phyloP scores from a whole-genome alignment of 2,113 vertebrate species.

The Clarias magur region DNA sequence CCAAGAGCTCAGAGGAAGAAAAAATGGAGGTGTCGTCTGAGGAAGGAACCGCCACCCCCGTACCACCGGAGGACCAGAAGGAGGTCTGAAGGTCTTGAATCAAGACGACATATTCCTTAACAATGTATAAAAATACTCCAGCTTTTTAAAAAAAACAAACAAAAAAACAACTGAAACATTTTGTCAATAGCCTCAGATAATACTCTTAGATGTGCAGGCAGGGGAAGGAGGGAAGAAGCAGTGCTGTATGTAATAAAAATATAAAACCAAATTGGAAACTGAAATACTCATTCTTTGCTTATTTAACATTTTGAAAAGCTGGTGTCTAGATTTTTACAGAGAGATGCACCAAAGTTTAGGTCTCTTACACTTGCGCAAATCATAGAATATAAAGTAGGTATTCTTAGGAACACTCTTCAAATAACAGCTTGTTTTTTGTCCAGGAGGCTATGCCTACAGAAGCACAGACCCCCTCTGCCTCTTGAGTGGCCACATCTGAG shows the following conservation, averaged over 20 bases:
- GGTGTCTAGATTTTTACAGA: background rate
- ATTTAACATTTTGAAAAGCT: background rate
- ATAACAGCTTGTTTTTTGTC: conserved; percentile 10
- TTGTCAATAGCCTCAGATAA: background rate
- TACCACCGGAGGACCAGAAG: conserved; percentile 81
- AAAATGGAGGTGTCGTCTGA: conserved; percentile 82
- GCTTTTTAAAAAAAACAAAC: background rate
- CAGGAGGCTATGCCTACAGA: conserved; percentile 62
- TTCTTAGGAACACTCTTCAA: background rate
- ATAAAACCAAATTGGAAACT: background rate
- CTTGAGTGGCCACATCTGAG: conserved; percentile 51
- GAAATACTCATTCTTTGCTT: background rate
- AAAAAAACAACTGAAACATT: background rate
- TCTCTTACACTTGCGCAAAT: background rate
- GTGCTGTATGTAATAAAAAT: background rate
- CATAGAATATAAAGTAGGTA: background rate
- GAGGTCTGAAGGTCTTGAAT: conserved; percentile 63
- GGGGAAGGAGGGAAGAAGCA: background rate
- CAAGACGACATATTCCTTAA: background rate
- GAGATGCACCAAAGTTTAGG: background rate
- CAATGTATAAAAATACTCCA: background rate
- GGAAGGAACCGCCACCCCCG: conserved; percentile 69
- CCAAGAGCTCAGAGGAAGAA: conserved; percentile 75
- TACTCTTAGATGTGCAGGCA: background rate
- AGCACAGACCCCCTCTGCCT: conserved; percentile 60